Conservation (phyloP, 2,888 invertebrate genomes). For the Drosophila prostipennis region DNA sequence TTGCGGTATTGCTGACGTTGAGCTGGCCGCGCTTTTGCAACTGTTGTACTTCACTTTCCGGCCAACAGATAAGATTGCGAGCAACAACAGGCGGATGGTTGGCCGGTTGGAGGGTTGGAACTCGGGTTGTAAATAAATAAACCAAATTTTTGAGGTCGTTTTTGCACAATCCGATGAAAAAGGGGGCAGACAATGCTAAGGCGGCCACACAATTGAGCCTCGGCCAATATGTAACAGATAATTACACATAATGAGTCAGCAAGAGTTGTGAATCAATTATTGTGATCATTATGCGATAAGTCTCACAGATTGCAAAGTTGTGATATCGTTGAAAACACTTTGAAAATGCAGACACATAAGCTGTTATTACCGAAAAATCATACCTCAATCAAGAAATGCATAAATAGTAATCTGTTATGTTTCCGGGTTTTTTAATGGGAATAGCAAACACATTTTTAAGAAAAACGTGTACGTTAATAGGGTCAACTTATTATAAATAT, state of each 20-base stretch:
- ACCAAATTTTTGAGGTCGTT: conserved; percentile 54
- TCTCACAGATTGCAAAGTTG: background rate
- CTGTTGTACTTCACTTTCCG: conserved; percentile 55
- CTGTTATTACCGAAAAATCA: background rate
- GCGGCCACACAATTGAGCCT: conserved; percentile 5
- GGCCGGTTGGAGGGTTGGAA: conserved; percentile 1
- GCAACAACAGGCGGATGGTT: conserved; percentile 28
- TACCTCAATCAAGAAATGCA: background rate
- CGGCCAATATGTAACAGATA: conserved; percentile 32
- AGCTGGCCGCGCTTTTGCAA: conserved; percentile 48
- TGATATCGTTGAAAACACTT: background rate
- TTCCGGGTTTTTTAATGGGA: background rate
- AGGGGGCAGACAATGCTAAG: conserved; percentile 13
- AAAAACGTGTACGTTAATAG: too few species aligned
- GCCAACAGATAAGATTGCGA: conserved; percentile 65
- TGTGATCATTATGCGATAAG: conserved; percentile 20
- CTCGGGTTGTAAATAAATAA: conserved; percentile 62
- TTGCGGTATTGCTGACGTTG: conserved; percentile 52
- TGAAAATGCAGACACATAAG: background rate
- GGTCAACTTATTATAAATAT: too few species aligned
- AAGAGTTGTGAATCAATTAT: conserved; percentile 18
- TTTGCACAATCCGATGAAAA: conserved; percentile 57
- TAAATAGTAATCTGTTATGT: background rate
- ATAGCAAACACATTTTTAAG: too few species aligned
- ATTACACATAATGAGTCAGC: conserved; percentile 37